Evolutionary conservation across 2,888 invertebrate species (phyloP), one percentile per base, ranked within the genome.

Genomic region (Aproaerema taeniolella): DNA sequence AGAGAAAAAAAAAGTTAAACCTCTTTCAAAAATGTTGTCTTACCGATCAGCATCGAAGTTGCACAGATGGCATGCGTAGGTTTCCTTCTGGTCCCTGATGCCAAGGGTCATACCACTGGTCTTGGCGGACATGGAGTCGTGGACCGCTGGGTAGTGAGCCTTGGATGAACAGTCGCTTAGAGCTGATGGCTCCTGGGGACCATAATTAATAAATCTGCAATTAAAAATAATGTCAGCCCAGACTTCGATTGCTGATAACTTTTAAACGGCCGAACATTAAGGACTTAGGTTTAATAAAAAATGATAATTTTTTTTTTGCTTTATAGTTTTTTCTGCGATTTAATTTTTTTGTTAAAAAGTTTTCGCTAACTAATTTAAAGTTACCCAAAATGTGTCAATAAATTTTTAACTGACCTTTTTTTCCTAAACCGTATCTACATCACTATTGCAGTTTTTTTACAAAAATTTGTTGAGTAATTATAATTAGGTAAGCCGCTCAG

Each of bases 11-110:
- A 20, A 20, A 20, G 8, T 20, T 8, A 4, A 20, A 20, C n/a
- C n/a, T n/a, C n/a, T n/a, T n/a, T n/a, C n/a, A n/a, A n/a, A n/a
- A n/a, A n/a, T n/a, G n/a, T n/a, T n/a, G 20, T 9, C 33, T 6
- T 8, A 81, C 85, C 85, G 65, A 52, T 85, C 83, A 36, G 81
- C 73, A 20, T 78, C 73, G 47, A 82, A 82, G 0, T 59, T 38
- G 37, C 85, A 85, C 12, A 83, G 42, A 26, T 85, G 85, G 15
- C 85, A 85, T 0, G 55, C 59, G 25, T 68, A 85, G 0, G 52
- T 65, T 39, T 83, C 81, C 26, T 57, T 68, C 1, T 32, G 41
- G 0, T 66, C 68, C 1, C 47, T 49, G 1, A 61, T 10, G 0
- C 51, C 48, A 0, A 55, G 38, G 0, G 51, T 53, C 1, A 60